Base-by-base conservation (phyloP, 1,140 invertebrate species). In the Cotesia glomerata region DNA sequence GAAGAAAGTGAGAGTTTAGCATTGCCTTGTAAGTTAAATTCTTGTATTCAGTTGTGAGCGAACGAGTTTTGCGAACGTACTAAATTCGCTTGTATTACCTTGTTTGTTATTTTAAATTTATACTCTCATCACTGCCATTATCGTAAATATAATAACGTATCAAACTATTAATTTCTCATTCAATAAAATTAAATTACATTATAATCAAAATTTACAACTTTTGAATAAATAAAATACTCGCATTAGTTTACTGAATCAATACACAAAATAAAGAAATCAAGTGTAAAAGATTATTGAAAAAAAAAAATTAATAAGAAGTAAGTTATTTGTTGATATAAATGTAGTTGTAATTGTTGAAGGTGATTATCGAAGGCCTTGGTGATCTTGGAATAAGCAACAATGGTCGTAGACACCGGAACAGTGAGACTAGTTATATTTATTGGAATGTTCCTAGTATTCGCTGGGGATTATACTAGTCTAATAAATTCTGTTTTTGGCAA, bases 401-500 rank as follows among this genome's bases (percentile, higher is more conserved):
- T 85, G 82, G 77, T 80, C 58, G 76, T 84, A 74, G 85, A 87
- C 64, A 86, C 85, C 14, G 78, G 85, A 65, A 87, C 86, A 0
- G 79, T 87, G 18, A 81, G 86, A 4, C 75, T 87, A n/a, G 81
- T 87, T 3, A 86, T 87, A 77, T 83, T 87, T 68, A 74, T 87
- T 26, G 83, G 85, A 13, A 86, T 87, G 84, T 86, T 86, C 72
- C 75, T 87, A n/a, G 75, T 84, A 14, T 86, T 86, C 66, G 84
- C 84, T 71, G 84, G 85, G 26, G 86, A 87, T 78, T 85, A 87
- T 71, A 84, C 71, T 13, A 74, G 79, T 9, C 62, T 86, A 8
- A 79, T 87, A 68, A 75, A 81, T n/a, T 76, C 82, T 1, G 80
- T 87, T 72, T 87, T 86, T 71, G 83, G 83, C 26, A 83, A 71